Evolutionary conservation across 2,113 vertebrate species (phyloP).

Genomic region (Mobula birostris): DNA sequence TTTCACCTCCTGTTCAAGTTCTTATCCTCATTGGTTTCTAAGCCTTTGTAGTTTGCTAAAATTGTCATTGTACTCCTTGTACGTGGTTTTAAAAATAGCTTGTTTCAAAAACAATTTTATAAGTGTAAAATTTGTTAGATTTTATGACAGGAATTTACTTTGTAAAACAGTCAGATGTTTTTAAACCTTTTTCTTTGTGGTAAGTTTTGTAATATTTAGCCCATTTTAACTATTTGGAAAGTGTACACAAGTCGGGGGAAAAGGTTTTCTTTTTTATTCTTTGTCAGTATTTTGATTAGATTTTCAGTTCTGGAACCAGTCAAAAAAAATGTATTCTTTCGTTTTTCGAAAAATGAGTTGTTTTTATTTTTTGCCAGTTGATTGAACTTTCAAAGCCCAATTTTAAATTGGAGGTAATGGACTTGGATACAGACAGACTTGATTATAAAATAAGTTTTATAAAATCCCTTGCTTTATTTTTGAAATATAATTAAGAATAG

Average conservation of each 20-base stretch:
- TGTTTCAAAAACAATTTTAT: neutral
- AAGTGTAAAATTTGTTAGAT: neutral
- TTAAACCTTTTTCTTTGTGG: neutral
- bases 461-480: neutral
- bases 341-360: neutral
- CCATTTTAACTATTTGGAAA: constrained; percentile 13
- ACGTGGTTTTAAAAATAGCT: neutral
- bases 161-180: neutral
- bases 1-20: neutral
- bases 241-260: neutral
- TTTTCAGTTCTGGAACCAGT: neutral
- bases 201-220: neutral
- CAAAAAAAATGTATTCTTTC: neutral
- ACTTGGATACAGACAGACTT: neutral
- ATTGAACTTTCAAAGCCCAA: neutral
- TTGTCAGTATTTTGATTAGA: neutral
- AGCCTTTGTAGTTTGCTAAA: neutral
- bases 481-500: neutral
- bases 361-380: neutral
- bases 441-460: neutral
- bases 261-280: neutral
- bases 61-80: neutral
- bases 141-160: constrained; percentile 4
- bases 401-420: neutral
- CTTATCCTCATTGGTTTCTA: neutral